phyloP scores from a whole-genome alignment of 2,113 vertebrate genomes.

The Poeciliopsis occidentalis region DNA sequence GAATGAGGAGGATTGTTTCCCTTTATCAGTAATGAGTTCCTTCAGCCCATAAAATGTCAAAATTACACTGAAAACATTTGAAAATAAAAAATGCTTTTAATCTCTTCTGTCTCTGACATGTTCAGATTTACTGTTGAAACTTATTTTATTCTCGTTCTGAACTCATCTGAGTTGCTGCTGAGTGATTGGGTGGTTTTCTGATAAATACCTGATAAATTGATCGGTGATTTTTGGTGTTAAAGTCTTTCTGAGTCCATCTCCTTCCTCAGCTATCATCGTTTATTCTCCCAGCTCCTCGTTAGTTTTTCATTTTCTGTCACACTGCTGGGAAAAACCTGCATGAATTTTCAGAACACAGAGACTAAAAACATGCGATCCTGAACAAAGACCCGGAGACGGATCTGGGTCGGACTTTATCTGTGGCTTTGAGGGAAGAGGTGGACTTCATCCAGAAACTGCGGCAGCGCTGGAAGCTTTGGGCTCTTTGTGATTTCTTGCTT shows the following conservation, averaged over 20 bases:
- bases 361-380: background rate
- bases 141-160: background rate
- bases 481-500: conserved; percentile 13
- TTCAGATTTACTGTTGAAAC: background rate
- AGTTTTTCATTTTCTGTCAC: background rate
- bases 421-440: conserved; percentile 41
- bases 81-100: background rate
- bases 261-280: background rate
- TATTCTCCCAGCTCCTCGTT: background rate
- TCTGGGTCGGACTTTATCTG: conserved; percentile 55
- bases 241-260: background rate
- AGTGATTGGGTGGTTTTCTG: background rate
- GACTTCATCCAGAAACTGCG: conserved; percentile 36
- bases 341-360: background rate
- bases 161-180: background rate
- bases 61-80: background rate
- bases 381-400: background rate
- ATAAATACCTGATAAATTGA: background rate
- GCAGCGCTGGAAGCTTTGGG: conserved; percentile 12
- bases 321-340: background rate
- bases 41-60: background rate
- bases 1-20: background rate
- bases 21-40: background rate
- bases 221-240: background rate
- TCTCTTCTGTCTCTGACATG: background rate